These are phyloP conservation scores for Cossypha polioptera DNA, from an alignment of 2,797 vertebrate species.

Conservation along the genomic window DNA sequence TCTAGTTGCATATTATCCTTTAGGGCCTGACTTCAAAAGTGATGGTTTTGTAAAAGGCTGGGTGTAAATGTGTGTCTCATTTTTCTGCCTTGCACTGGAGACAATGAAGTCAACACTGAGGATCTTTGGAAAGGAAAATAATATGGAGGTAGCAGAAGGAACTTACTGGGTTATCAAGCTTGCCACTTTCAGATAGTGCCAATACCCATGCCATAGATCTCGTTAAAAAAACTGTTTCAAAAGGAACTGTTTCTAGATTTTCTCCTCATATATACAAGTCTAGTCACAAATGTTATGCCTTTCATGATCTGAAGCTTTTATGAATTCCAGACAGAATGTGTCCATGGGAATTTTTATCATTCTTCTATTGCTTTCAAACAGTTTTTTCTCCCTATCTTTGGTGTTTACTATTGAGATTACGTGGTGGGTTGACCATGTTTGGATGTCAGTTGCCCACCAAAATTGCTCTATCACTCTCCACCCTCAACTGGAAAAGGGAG, in stretches of 20 bases:
- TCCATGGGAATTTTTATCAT: accelerated
- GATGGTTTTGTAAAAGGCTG: not conserved
- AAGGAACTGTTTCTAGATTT: not conserved
- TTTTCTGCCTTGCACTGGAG: not conserved
- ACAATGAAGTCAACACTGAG: not conserved
- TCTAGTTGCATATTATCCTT: not conserved
- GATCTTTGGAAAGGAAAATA: not conserved
- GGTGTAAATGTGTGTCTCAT: not conserved
- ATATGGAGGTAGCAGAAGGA: not conserved
- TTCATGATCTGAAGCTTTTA: not conserved
- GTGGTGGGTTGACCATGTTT: not conserved
- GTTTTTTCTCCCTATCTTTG: not conserved
- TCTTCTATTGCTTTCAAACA: not conserved
- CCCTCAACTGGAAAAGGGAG: not conserved
- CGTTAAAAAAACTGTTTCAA: not conserved
- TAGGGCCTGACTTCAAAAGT: not conserved
- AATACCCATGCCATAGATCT: not conserved
- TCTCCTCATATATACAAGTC: not conserved
- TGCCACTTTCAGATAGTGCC: not conserved
- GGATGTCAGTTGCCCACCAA: not conserved
- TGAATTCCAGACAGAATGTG: not conserved
- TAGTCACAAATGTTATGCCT: not conserved
- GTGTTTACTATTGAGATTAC: not conserved
- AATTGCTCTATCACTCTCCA: accelerated
- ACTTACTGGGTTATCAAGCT: not conserved